Evolutionary conservation across 2,797 vertebrate genomes (phyloP).

Genomic region (Myoxocephalus aenaeus): DNA sequence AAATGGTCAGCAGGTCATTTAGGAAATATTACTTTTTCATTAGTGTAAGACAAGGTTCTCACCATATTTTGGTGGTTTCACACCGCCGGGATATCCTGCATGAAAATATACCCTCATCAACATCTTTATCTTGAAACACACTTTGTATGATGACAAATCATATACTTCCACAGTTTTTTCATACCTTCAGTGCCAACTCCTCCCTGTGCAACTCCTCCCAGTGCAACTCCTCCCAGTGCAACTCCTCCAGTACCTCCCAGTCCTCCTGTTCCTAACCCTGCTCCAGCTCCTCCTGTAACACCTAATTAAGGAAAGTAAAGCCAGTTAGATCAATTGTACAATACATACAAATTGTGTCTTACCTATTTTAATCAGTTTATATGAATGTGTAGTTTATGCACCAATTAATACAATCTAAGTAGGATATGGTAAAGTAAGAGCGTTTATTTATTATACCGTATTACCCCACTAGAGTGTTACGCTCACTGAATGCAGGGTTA

Average conservation of each 20-base stretch:
- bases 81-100: constrained; percentile 60
- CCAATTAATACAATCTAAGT: background rate
- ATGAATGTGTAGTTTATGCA: background rate
- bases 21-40: background rate
- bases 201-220: constrained; percentile 18
- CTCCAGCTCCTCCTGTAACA: constrained; percentile 32
- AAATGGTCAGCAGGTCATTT: constrained; percentile 2
- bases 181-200: constrained; percentile 11
- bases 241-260: constrained; percentile 25
- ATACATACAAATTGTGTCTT: background rate
- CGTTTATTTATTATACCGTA: constrained; percentile 37
- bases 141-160: background rate
- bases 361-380: background rate
- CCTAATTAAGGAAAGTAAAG: constrained; percentile 11
- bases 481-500: too few relatives aligned
- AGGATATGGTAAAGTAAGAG: background rate
- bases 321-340: background rate
- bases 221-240: constrained; percentile 27
- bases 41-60: background rate
- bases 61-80: constrained; percentile 72
- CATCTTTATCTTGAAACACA: background rate
- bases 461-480: too few relatives aligned
- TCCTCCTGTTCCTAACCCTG: constrained; percentile 37
- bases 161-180: background rate
- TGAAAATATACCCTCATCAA: constrained; percentile 18